Base-by-base conservation (phyloP, 2,888 invertebrate species). In the Scaptomyza caliginosa region DNA sequence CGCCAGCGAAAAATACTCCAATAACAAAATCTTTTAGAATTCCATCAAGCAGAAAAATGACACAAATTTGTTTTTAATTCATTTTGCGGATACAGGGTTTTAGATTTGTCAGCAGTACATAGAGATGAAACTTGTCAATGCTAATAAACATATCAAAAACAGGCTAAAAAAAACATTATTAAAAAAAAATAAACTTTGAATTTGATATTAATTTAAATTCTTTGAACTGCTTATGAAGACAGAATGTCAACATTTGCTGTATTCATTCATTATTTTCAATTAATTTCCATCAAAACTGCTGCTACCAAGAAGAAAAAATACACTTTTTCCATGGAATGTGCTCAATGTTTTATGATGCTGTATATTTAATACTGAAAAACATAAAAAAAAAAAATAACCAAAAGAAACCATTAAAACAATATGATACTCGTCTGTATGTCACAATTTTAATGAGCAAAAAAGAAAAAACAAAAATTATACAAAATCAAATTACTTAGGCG, bases 21-120 rank as follows among this genome's bases (percentile, higher is more conserved):
- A 32, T 11, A 32, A 40, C 19, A 11, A 39, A 57, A n/a, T n/a
- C n/a, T n/a, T n/a, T n/a, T n/a, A n/a, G n/a, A 8, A 21, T 19
- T 46, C 26, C 16, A 24, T 11, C 10, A 11, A 26, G n/a, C 38
- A 13, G 19, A n/a, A 21, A 46, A 6, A 17, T 10, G 17, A 30
- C 10, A 8, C 17, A 13, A 6, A 13, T 19, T 30, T 46, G 2
- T 19, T 10, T 46, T 46, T 6, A 21, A 5, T 3, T 32, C 8
- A 32, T 46, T 32, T 21, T 21, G 30, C 19, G 46, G 32, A 46
- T 10, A 46, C 46, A 46, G 46, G 46, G 46, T 46, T 13, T 30
- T n/a, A n/a, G 19, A 30, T 30, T 46, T 43, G 4, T n/a, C 10
- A 10, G 17, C 5, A n/a, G n/a, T 7, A 7, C 11, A 32, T 7